These are phyloP conservation scores for Pammene aurita DNA, from an alignment of 2,888 invertebrate genomes.

Conservation along the genomic window DNA sequence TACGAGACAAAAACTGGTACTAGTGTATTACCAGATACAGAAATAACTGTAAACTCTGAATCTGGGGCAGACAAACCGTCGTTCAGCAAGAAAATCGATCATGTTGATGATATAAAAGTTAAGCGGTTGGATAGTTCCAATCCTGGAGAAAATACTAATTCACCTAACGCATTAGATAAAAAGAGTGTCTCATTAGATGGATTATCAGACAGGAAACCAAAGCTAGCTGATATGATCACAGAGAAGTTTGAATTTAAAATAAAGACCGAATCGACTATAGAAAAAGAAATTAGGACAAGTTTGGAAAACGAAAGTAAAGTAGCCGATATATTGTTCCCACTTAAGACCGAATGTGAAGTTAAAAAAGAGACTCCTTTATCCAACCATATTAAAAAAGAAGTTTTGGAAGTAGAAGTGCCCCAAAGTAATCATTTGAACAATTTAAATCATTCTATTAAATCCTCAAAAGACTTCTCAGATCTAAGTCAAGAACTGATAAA, in stretches of 20 bases:
- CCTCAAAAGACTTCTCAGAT: constrained; percentile 57
- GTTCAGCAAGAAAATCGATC: constrained; percentile 17
- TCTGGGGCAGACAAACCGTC: constrained; percentile 2
- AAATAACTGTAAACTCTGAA: constrained; percentile 15
- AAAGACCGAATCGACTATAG: constrained; percentile 57
- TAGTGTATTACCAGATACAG: constrained; percentile 30
- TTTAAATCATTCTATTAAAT: constrained; percentile 56
- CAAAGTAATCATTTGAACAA: constrained; percentile 57
- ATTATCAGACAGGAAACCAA: constrained; percentile 35
- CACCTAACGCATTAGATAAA: constrained; percentile 30
- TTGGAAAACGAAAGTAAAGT: constrained; percentile 54
- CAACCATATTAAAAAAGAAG: constrained; percentile 62
- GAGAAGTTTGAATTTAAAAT: constrained; percentile 51
- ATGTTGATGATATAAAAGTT: constrained; percentile 19
- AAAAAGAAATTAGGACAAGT: constrained; percentile 54
- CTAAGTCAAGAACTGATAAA: constrained; percentile 53
- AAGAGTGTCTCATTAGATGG: constrained; percentile 30
- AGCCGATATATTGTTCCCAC: constrained; percentile 44
- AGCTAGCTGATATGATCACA: constrained; percentile 48
- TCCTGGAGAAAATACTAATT: constrained; percentile 10
- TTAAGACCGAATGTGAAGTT: constrained; percentile 53
- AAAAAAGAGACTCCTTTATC: constrained; percentile 53
- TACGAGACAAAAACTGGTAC: constrained; percentile 50
- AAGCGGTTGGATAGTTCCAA: constrained; percentile 19
- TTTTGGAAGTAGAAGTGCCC: constrained; percentile 57